phyloP scores from a whole-genome alignment of 2,797 vertebrate genomes.

The Crenuchus spilurus region DNA sequence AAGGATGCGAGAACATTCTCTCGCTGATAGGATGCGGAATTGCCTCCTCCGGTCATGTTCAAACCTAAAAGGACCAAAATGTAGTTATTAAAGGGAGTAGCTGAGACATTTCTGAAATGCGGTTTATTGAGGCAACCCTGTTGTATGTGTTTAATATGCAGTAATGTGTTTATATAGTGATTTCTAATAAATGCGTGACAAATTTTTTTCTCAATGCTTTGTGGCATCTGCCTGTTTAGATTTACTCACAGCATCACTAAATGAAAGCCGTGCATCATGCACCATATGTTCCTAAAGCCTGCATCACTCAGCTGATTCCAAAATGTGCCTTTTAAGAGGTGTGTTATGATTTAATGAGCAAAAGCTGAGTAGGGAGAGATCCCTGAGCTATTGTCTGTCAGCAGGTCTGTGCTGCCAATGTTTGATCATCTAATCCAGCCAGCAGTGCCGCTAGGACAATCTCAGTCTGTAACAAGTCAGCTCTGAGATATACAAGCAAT shows the following conservation, averaged over 20 bases:
- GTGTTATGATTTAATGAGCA: neutral
- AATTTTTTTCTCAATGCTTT: neutral
- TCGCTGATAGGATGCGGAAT: slow-evolving; percentile 13
- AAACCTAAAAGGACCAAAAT: neutral
- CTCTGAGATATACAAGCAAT: slow-evolving; percentile 15
- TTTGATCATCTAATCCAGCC: slow-evolving; percentile 15
- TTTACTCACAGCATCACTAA: slow-evolving; percentile 11
- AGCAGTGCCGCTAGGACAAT: slow-evolving; percentile 22
- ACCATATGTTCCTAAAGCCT: neutral
- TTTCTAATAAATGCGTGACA: neutral
- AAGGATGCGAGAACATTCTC: slow-evolving; percentile 28
- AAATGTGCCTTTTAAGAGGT: neutral
- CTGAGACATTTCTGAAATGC: neutral
- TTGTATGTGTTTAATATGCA: neutral
- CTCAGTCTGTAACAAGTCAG: neutral
- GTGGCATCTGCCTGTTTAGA: slow-evolving; percentile 6
- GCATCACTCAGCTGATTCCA: neutral
- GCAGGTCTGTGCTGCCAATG: slow-evolving; percentile 17
- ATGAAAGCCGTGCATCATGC: slow-evolving; percentile 24
- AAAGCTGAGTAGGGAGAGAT: neutral
- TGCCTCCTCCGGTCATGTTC: slow-evolving; percentile 21
- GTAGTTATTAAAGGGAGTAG: slow-evolving; percentile 13
- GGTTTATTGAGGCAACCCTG: slow-evolving; percentile 12
- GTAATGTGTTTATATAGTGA: neutral
- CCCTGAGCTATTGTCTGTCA: slow-evolving; percentile 11